Percentiles rank a stretch among this genome's conserved stretches.
phyloP scores from a whole-genome alignment of 1,140 invertebrate genomes.

The Saccostrea glomerata region DNA sequence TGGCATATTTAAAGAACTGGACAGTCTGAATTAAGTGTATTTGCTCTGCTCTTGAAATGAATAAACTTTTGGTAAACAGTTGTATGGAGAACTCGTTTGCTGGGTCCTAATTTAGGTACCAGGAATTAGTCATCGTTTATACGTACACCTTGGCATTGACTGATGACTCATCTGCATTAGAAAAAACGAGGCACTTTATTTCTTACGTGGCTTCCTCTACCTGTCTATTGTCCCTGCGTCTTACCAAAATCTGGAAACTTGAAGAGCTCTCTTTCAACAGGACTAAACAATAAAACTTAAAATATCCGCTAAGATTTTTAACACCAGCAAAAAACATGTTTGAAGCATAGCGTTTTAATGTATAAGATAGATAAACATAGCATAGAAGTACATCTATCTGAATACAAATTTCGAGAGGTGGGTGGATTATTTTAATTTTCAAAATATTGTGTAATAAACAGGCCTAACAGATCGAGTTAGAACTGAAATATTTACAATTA shows the following conservation, averaged over 20 bases:
- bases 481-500: not conserved
- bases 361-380: not conserved
- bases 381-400: not conserved
- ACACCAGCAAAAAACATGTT: not conserved
- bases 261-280: not conserved
- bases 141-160: not conserved
- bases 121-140: conserved; percentile 22
- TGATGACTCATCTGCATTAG: not conserved
- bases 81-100: not conserved
- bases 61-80: conserved; percentile 28
- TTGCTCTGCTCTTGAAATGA: conserved; percentile 24
- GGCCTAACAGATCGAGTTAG: not conserved
- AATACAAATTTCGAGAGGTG: not conserved
- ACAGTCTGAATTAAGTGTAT: conserved; percentile 8
- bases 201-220: not conserved
- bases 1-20: conserved; percentile 11
- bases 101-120: conserved; percentile 17
- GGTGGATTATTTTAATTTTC: not conserved
- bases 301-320: not conserved
- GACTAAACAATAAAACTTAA: not conserved
- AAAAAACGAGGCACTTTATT: not conserved
- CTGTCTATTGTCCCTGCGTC: not conserved
- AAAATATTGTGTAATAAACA: not conserved
- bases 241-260: not conserved
- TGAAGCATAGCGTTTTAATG: not conserved